Percentiles rank a stretch among this genome's conserved stretches.
phyloP scores from a whole-genome alignment of 1,140 invertebrate genomes.

The Neelides sp. region DNA sequence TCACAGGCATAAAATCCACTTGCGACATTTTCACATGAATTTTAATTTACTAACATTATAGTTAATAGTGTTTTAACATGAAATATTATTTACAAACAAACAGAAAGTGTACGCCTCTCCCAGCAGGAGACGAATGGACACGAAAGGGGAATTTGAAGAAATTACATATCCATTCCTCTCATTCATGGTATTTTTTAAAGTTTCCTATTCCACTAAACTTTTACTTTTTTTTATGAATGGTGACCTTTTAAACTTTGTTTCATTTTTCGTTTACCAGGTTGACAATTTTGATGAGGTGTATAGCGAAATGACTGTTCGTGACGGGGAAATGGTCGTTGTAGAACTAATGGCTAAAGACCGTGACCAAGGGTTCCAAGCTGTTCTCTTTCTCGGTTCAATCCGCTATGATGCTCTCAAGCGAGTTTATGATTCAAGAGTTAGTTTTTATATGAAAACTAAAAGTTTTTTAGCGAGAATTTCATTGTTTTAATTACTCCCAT shows the following conservation, averaged over 20 bases:
- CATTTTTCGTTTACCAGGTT: too few species aligned
- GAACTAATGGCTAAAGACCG: conserved; percentile 86
- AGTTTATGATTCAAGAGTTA: conserved; percentile 89
- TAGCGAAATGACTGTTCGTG: conserved; percentile 85
- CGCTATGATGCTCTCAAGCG: conserved; percentile 91
- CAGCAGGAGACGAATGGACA: conserved; percentile 88
- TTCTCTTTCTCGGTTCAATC: conserved; percentile 93
- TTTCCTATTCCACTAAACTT: too few species aligned
- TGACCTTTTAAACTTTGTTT: too few species aligned
- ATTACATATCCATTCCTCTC: conserved; percentile 98
- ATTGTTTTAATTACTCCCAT: too few species aligned
- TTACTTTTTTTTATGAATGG: too few species aligned
- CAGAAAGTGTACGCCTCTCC: conserved; percentile 89
- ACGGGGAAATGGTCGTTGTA: conserved; percentile 97
- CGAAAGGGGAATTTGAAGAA: conserved; percentile 94
- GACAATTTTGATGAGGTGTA: conserved; percentile 99
- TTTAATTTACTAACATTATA: background rate
- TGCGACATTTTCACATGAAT: background rate
- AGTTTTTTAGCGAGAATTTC: too few species aligned
- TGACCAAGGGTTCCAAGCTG: conserved; percentile 66
- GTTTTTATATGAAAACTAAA: too few species aligned
- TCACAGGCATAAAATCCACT: conserved; percentile 51
- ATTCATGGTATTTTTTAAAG: too few species aligned
- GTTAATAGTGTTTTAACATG: background rate
- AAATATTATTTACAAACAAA: conserved; percentile 27